Percentiles rank a stretch among this genome's conserved stretches.
These are phyloP conservation scores for Halictus quadricinctus DNA, from an alignment of 2,888 invertebrate genomes.

Conservation along the genomic window DNA sequence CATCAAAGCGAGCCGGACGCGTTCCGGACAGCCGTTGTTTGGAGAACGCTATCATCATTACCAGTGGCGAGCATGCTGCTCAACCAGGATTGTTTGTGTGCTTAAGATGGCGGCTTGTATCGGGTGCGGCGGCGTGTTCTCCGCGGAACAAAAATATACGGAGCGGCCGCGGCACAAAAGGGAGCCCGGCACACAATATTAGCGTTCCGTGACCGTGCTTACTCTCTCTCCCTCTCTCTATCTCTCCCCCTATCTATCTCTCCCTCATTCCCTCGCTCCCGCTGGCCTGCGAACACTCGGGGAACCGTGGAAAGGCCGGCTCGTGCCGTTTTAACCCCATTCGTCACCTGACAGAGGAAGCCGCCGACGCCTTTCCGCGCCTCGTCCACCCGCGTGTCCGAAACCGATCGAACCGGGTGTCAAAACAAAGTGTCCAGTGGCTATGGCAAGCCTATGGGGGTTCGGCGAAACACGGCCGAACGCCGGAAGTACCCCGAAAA, in stretches of 20 bases:
- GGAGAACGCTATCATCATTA: conserved; percentile 54
- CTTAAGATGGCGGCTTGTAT: conserved; percentile 72
- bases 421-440: conserved; percentile 40
- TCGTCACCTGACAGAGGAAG: conserved; percentile 50
- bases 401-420: conserved; percentile 33
- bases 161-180: conserved; percentile 70
- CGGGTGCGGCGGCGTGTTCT: conserved; percentile 67
- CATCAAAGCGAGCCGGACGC: conserved; percentile 42
- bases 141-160: conserved; percentile 75
- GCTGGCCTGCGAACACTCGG: conserved; percentile 62
- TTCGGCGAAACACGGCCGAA: conserved; percentile 11
- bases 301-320: conserved; percentile 46
- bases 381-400: conserved; percentile 1
- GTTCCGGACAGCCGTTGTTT: conserved; percentile 53
- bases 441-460: neutral
- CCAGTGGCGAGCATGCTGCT: conserved; percentile 24
- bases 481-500: conserved; percentile 15
- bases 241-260: neutral
- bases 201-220: conserved; percentile 40
- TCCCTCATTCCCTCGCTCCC: neutral
- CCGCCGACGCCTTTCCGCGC: conserved; percentile 25
- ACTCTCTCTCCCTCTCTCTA: neutral
- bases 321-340: conserved; percentile 52
- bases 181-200: conserved; percentile 58
- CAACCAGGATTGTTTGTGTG: conserved; percentile 67